These are phyloP conservation scores for Callitettix versicolor DNA, from an alignment of 1,140 invertebrate species.

Conservation along the genomic window DNA sequence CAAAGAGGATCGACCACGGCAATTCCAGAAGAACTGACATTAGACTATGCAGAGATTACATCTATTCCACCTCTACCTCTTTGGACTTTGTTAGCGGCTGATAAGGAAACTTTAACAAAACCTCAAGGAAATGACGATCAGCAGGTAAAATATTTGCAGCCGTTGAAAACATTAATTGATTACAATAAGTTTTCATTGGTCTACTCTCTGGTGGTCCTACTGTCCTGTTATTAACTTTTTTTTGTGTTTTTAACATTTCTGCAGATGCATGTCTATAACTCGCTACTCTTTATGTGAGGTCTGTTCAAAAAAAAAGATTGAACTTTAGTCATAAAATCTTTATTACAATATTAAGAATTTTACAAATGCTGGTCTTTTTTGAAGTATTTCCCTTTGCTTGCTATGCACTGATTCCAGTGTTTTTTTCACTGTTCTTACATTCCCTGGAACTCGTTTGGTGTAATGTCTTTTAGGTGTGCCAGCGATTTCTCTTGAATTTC, in stretches of 20 bases:
- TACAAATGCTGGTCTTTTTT: too few species aligned
- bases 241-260: neutral
- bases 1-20: constrained; percentile 39
- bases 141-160: constrained; percentile 24
- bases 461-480: too few species aligned
- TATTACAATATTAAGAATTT: too few species aligned
- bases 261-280: too few species aligned
- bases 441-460: too few species aligned
- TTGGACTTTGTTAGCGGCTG: constrained; percentile 89
- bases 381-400: too few species aligned
- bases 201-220: neutral
- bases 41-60: constrained; percentile 93
- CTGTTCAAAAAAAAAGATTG: too few species aligned
- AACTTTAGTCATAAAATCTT: too few species aligned
- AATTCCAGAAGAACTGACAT: constrained; percentile 72
- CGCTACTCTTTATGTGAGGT: too few species aligned
- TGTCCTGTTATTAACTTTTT: neutral
- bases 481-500: too few species aligned
- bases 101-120: constrained; percentile 57
- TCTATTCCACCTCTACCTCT: constrained; percentile 93
- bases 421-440: too few species aligned
- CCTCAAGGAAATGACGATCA: constrained; percentile 26
- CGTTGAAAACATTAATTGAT: neutral
- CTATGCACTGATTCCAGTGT: too few species aligned
- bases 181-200: neutral